Evolutionary conservation across 2,888 invertebrate species (phyloP).

Genomic region (Erannis defoliaria): DNA sequence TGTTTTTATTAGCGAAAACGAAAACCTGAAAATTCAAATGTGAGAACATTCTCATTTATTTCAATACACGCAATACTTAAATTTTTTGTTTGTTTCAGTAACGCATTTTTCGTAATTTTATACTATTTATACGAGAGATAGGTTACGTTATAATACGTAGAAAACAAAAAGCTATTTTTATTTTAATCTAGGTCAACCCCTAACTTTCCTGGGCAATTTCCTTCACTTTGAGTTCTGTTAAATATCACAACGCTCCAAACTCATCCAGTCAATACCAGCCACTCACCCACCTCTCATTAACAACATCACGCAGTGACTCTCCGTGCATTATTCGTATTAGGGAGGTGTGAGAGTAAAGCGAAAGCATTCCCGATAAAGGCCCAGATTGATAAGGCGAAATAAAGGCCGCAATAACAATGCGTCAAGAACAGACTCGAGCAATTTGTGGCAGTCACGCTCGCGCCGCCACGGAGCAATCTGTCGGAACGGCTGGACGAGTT

Average conservation of each 20-base stretch:
- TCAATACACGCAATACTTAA: too few relatives aligned
- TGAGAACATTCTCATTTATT: too few relatives aligned
- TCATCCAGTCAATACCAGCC: not conserved
- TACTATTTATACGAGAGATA: too few relatives aligned
- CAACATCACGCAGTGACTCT: not conserved
- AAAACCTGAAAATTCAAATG: too few relatives aligned
- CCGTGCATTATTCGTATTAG: conserved; percentile 5
- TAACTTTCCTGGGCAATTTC: too few relatives aligned
- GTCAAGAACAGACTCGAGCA: conserved; percentile 39
- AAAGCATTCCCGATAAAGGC: conserved; percentile 19
- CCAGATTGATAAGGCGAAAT: conserved; percentile 37
- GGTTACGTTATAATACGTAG: too few relatives aligned
- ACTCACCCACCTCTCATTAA: not conserved
- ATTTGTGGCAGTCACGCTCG: conserved; percentile 29
- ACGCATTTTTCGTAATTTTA: too few relatives aligned
- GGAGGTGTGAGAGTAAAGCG: conserved; percentile 15
- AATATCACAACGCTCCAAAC: not conserved
- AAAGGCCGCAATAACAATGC: conserved; percentile 43
- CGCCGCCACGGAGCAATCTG: conserved; percentile 5
- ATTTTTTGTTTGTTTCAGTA: too few relatives aligned
- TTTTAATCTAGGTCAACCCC: too few relatives aligned
- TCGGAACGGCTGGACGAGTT: not conserved
- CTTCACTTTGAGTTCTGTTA: not conserved
- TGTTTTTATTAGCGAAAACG: too few relatives aligned
- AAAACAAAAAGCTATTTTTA: too few relatives aligned